Evolutionary conservation across 2,113 vertebrate genomes (phyloP).

Genomic region (Oceanites oceanicus): DNA sequence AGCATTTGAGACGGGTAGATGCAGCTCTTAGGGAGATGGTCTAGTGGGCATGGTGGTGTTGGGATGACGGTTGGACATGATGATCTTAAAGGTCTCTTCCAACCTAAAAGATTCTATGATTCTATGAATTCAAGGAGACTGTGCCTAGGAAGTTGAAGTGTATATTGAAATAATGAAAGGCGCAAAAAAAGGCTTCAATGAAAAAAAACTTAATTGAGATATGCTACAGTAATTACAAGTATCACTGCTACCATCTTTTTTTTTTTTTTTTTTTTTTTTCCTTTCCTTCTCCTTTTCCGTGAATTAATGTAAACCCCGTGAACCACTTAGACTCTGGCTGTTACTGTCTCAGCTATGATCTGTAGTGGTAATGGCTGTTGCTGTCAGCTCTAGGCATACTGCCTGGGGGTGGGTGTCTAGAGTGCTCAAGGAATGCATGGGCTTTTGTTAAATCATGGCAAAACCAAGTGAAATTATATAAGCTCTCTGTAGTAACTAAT

Average conservation of each 20-base stretch:
- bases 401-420: neutral
- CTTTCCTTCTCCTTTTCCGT: too few species aligned
- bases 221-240: neutral
- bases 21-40: too few species aligned
- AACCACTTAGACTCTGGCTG: neutral
- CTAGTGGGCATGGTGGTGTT: too few species aligned
- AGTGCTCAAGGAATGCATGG: neutral
- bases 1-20: too few species aligned
- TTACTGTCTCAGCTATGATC: neutral
- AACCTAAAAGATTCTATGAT: too few species aligned
- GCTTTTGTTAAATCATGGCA: neutral
- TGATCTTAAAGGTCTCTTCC: too few species aligned
- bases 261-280: neutral
- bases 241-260: neutral
- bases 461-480: neutral
- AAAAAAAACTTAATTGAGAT: neutral
- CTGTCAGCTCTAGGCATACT: neutral
- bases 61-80: too few species aligned
- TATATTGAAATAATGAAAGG: neutral
- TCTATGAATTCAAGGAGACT: neutral
- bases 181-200: neutral
- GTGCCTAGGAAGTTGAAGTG: neutral
- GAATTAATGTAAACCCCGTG: neutral
- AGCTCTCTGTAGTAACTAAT: neutral
- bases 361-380: neutral